Conservation (phyloP, 2,113 vertebrate species). For the Heterotis niloticus region DNA sequence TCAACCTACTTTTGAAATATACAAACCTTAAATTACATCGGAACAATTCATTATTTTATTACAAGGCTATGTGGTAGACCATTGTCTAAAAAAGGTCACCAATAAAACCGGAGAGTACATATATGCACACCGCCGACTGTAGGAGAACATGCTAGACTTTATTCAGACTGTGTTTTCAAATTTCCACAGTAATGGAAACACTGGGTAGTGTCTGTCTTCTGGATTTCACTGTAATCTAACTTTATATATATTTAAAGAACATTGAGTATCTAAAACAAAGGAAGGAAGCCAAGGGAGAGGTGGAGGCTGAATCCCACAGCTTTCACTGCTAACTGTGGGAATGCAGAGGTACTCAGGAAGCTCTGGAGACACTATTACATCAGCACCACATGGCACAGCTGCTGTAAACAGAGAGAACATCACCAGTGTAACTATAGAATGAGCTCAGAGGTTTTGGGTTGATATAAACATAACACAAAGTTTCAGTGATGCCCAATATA, state of each 20-base stretch:
- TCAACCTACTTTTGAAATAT: too few relatives aligned
- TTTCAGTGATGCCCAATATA: too few relatives aligned
- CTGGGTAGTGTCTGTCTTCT: conserved; percentile 3
- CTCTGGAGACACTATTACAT: neutral
- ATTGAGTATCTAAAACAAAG: conserved; percentile 4
- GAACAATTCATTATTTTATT: too few relatives aligned
- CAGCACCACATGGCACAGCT: neutral
- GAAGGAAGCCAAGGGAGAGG: neutral
- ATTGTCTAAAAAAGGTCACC: neutral
- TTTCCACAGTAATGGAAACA: neutral
- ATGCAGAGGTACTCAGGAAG: neutral
- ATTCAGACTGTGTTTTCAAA: neutral
- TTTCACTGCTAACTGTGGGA: neutral
- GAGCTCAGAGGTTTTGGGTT: too few relatives aligned
- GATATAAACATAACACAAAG: too few relatives aligned
- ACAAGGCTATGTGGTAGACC: too few relatives aligned
- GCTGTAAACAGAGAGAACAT: neutral
- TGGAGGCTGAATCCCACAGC: conserved; percentile 2
- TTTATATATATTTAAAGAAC: conserved; percentile 9
- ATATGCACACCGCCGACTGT: neutral
- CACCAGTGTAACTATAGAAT: too few relatives aligned
- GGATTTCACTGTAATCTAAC: conserved; percentile 7
- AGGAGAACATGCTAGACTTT: neutral
- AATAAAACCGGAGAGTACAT: neutral
- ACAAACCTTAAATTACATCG: too few relatives aligned